Evolutionary conservation across 2,888 invertebrate species (phyloP).

Genomic region (Ectemnius continuus): DNA sequence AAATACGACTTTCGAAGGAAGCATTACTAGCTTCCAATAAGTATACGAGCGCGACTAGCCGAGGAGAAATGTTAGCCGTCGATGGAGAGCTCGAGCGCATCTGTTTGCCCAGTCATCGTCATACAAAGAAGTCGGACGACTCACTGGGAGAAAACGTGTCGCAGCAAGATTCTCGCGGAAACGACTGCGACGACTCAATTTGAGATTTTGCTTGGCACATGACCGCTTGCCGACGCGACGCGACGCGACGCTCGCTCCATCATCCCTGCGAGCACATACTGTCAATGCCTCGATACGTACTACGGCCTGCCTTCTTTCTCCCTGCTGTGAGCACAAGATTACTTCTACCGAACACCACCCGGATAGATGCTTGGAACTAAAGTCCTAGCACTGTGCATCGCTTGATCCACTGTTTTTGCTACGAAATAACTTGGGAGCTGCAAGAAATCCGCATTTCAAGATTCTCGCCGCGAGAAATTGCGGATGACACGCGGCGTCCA

Average conservation of each 20-base stretch:
- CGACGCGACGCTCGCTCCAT: not conserved
- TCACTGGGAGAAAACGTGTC: not conserved
- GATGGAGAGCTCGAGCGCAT: not conserved
- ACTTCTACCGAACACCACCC: not conserved
- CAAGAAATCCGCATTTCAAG: slow-evolving; percentile 43
- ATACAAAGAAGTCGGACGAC: not conserved
- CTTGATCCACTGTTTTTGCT: slow-evolving; percentile 39
- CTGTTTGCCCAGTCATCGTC: slow-evolving; percentile 1
- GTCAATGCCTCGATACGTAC: slow-evolving; percentile 6
- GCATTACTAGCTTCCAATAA: no score
- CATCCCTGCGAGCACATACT: slow-evolving; percentile 1
- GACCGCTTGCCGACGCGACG: not conserved
- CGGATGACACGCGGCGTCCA: slow-evolving; percentile 66
- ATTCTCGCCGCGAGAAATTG: slow-evolving; percentile 63
- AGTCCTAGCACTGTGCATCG: not conserved
- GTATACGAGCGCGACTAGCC: no score
- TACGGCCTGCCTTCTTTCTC: not conserved
- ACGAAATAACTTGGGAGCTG: slow-evolving; percentile 22
- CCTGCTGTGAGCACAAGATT: not conserved
- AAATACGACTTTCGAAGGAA: no score
- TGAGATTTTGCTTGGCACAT: not conserved
- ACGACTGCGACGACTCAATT: not conserved
- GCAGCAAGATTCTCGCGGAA: not conserved
- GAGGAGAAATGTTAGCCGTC: no score
- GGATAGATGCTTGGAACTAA: slow-evolving; percentile 22